phyloP scores from a whole-genome alignment of 2,888 invertebrate genomes.

The Ganaspis brasiliensis region DNA sequence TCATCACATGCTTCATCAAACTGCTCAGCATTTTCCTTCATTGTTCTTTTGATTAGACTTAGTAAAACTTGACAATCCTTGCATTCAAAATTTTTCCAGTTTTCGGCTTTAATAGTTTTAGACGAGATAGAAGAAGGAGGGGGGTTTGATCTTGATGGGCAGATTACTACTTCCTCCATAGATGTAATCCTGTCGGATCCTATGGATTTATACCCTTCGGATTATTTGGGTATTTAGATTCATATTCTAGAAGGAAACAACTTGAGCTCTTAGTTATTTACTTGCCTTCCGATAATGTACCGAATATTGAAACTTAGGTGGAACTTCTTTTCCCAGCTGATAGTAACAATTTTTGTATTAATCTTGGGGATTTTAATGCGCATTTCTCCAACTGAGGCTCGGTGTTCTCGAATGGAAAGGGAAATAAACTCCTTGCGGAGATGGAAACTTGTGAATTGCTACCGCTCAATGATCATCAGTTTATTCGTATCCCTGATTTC shows the following conservation, averaged over 20 bases:
- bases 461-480: no score
- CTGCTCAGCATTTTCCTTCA: no score
- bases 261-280: no score
- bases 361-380: not conserved
- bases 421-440: not conserved
- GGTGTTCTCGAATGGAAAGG: not conserved
- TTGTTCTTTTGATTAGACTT: no score
- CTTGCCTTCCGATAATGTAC: no score
- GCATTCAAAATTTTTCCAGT: no score
- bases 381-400: not conserved
- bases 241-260: no score
- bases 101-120: not conserved
- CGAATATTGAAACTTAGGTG: not conserved
- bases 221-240: no score
- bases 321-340: not conserved
- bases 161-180: not conserved
- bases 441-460: not conserved
- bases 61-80: no score
- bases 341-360: no score
- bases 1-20: no score
- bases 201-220: not conserved
- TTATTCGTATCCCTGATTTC: no score
- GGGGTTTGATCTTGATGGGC: not conserved
- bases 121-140: not conserved
- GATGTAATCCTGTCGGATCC: not conserved